phyloP scores from a whole-genome alignment of 2,797 vertebrate genomes.

The Calcarius lapponicus region DNA sequence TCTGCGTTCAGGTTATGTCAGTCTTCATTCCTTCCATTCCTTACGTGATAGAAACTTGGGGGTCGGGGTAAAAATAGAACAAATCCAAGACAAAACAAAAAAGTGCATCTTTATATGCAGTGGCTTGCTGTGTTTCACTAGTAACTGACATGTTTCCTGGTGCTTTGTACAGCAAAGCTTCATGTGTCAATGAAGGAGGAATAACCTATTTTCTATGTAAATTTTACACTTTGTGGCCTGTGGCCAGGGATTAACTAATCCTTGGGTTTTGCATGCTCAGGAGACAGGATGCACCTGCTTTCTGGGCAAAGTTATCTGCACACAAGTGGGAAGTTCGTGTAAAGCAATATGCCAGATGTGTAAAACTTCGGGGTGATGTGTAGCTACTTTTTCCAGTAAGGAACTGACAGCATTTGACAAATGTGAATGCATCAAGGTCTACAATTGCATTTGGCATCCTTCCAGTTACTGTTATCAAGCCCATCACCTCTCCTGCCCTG shows the following conservation, averaged over 20 bases:
- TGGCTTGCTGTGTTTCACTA: not conserved
- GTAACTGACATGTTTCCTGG: not conserved
- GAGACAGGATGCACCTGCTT: constrained; percentile 39
- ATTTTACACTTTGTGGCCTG: not conserved
- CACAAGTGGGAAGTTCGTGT: not conserved
- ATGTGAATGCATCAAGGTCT: not conserved
- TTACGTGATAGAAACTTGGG: too few species aligned
- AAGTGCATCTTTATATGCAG: not conserved
- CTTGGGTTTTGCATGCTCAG: constrained; percentile 7
- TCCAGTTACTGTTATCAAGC: not conserved
- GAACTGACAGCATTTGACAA: not conserved
- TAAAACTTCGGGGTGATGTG: not conserved
- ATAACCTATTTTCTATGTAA: not conserved
- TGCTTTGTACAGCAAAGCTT: not conserved
- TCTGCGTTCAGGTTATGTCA: not conserved
- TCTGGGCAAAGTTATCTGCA: not conserved
- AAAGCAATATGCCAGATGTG: not conserved
- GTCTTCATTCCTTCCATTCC: not conserved
- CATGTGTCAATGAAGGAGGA: not conserved
- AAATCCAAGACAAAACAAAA: not conserved
- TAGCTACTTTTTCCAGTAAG: not conserved
- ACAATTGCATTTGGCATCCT: not conserved
- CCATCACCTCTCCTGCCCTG: not conserved
- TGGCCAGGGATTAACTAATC: not conserved
- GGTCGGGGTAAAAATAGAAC: not conserved